Evolutionary conservation across 2,113 vertebrate species (phyloP).

Genomic region (Amia ocellicauda): DNA sequence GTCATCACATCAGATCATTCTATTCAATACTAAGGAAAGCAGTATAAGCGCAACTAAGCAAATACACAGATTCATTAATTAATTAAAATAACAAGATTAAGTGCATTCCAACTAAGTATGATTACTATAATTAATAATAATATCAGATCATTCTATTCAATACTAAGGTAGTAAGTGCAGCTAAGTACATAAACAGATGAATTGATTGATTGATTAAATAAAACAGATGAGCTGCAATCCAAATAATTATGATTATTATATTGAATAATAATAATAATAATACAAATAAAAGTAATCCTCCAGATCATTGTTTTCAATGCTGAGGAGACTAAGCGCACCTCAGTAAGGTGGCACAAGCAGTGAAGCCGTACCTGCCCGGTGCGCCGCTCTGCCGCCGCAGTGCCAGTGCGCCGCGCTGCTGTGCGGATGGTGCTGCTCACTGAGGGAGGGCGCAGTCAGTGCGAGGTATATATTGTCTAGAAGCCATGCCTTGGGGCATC

Average conservation of each 20-base stretch:
- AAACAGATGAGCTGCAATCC: too few species aligned
- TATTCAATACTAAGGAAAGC: too few species aligned
- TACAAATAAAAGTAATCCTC: background rate
- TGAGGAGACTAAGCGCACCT: background rate
- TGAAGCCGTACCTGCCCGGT: background rate
- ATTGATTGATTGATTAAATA: too few species aligned
- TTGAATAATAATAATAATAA: background rate
- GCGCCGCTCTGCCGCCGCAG: constrained; percentile 26
- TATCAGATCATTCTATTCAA: too few species aligned
- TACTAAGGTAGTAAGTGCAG: too few species aligned
- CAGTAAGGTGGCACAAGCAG: background rate
- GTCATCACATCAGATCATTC: too few species aligned
- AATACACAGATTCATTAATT: too few species aligned
- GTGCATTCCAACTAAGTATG: background rate
- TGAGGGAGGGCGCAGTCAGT: constrained; percentile 50
- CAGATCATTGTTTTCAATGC: background rate
- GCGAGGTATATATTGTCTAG: constrained; percentile 67
- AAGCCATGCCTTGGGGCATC: constrained; percentile 59
- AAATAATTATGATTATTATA: background rate
- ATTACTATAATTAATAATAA: background rate
- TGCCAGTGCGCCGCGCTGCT: constrained; percentile 41
- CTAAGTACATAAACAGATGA: too few species aligned
- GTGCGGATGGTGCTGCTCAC: constrained; percentile 48
- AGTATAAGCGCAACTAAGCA: too few species aligned
- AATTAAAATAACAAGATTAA: background rate